phyloP scores from a whole-genome alignment of 2,888 invertebrate genomes.

The Cerastoderma edule region DNA sequence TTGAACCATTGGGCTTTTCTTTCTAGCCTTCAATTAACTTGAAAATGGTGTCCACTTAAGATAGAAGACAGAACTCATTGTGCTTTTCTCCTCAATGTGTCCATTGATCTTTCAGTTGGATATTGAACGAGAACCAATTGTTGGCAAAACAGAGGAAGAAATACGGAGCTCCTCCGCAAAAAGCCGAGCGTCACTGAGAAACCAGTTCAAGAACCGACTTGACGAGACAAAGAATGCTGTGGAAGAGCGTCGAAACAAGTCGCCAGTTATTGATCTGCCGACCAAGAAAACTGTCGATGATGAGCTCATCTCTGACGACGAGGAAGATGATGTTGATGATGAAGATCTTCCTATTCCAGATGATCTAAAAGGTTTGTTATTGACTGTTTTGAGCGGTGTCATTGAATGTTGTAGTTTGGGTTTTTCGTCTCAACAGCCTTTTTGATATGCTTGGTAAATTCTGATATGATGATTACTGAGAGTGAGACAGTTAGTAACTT shows the following conservation, averaged over 20 bases:
- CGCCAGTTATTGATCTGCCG: constrained; percentile 72
- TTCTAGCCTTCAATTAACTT: too few species aligned
- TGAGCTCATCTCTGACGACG: constrained; percentile 73
- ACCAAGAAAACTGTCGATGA: constrained; percentile 73
- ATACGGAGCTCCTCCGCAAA: constrained; percentile 68
- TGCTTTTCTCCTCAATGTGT: neutral
- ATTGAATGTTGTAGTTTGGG: too few species aligned
- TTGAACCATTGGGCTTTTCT: too few species aligned
- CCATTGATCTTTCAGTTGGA: constrained; percentile 6
- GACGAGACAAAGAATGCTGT: constrained; percentile 72
- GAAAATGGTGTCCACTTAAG: too few species aligned
- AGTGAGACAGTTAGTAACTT: too few species aligned
- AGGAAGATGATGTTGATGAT: constrained; percentile 80
- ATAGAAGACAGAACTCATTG: too few species aligned
- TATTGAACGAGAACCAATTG: constrained; percentile 51
- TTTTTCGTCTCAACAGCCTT: too few species aligned
- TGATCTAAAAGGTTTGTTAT: constrained; percentile 67
- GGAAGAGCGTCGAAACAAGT: constrained; percentile 75
- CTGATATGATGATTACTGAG: too few species aligned
- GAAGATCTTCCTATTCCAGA: constrained; percentile 70
- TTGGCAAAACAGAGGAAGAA: constrained; percentile 65
- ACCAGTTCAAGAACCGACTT: constrained; percentile 70
- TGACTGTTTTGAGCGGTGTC: too few species aligned
- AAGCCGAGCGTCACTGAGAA: constrained; percentile 75
- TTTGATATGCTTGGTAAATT: too few species aligned